Evolutionary conservation across 2,888 invertebrate species (phyloP), one percentile per base, ranked within the genome.

Genomic region (Macropis europaea): DNA sequence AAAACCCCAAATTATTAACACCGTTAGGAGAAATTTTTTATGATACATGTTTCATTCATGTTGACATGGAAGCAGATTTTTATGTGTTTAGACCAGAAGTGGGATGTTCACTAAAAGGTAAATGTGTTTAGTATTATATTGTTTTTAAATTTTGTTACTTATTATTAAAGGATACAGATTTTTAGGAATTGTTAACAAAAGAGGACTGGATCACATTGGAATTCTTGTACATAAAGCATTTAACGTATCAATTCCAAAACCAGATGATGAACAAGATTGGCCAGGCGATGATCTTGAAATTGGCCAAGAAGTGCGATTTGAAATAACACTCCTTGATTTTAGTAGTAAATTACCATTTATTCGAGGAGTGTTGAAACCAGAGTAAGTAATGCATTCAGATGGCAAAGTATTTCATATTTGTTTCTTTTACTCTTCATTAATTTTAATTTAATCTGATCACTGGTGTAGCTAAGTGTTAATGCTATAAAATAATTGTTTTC

Each of bases 211-310:
- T 77, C 94, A 95, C 89, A 90, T 95, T 63, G 94, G 93, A 2
- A 92, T 94, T 74, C 90, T 95, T 54, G 93, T 95, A 0, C 94
- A 95, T 85, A 92, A 93, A 82, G 91, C 92, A 22, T 95, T 95
- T 83, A 95, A 95, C 90, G 93, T 94, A 9, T 94, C 94, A 3
- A 92, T 95, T 45, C 93, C 93, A 38, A 91, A 92, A 81, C 92
- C 92, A 5, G 84, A 84, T 0, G 82, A 87, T 11, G 90, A 90
- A 0, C 90, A 91, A 2, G 88, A 91, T 75, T 94, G 94, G 94
- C 84, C 92, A 62, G 94, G 94, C 1, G 82, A 91, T 38, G 88
- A 89, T 63, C 90, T 93, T 22, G 84, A 91, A 53, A 91, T 93
- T 81, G 94, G 93, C 0, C 92, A 94, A 84, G 92, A 93, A 86